Evolutionary conservation across 2,888 invertebrate species (phyloP).

Genomic region (Pegoplata infirma): DNA sequence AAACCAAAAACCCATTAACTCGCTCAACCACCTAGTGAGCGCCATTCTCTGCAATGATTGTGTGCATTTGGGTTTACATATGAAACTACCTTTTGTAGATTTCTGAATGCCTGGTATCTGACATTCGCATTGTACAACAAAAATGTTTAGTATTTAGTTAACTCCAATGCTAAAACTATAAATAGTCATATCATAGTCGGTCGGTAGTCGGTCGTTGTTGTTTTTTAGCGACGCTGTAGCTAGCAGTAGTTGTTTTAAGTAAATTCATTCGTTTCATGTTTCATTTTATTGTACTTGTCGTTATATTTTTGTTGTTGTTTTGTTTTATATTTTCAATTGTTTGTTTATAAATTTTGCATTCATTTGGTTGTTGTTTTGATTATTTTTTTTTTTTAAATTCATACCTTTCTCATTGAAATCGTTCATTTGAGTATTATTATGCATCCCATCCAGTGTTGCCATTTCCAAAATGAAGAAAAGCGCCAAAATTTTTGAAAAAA

Average conservation of each 20-base stretch:
- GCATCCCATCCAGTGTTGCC: slow-evolving; percentile 14
- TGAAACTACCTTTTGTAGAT: slow-evolving; percentile 55
- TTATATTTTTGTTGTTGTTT: background rate
- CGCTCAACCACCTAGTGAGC: background rate
- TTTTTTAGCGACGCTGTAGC: background rate
- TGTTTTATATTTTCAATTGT: background rate
- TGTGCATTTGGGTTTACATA: too few relatives aligned
- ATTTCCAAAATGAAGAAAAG: too few relatives aligned
- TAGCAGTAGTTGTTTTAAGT: background rate
- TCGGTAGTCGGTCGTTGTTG: slow-evolving; percentile 6
- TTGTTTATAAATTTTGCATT: background rate
- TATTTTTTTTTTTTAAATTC: background rate
- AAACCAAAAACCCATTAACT: background rate
- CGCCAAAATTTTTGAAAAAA: too few relatives aligned
- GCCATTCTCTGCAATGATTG: background rate
- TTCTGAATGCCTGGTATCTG: slow-evolving; percentile 72
- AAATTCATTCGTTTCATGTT: slow-evolving; percentile 22
- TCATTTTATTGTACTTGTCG: slow-evolving; percentile 5
- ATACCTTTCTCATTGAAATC: background rate
- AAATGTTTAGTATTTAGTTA: slow-evolving; percentile 66
- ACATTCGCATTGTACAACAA: slow-evolving; percentile 74
- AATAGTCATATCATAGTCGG: slow-evolving; percentile 7
- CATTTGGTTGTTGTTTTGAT: background rate
- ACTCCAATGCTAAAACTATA: slow-evolving; percentile 28
- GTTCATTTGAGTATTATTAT: background rate